phyloP scores from a whole-genome alignment of 2,797 vertebrate species.

The Halcyon smyrnensis region DNA sequence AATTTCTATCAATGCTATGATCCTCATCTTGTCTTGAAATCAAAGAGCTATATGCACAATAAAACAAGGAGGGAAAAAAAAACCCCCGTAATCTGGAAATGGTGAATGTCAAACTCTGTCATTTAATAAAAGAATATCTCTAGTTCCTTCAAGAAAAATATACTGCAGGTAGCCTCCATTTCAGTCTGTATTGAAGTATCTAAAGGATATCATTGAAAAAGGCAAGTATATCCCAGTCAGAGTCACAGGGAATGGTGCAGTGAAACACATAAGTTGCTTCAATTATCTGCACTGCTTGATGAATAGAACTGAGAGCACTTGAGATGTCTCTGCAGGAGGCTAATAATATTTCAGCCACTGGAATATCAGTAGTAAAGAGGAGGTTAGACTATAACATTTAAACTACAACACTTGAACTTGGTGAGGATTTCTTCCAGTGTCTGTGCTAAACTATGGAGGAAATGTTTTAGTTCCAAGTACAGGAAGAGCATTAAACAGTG shows the following conservation, averaged over 20 bases:
- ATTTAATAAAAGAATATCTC: background rate
- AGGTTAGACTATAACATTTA: background rate
- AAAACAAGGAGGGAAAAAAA: background rate
- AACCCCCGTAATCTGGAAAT: background rate
- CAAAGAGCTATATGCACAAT: background rate
- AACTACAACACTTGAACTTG: background rate
- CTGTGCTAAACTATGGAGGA: background rate
- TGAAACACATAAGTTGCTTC: background rate
- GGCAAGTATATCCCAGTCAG: background rate
- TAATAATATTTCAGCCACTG: conserved; percentile 56
- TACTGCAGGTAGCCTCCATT: background rate
- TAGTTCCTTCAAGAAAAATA: background rate
- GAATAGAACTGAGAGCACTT: conserved; percentile 23
- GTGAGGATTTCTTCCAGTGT: background rate
- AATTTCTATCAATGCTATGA: background rate
- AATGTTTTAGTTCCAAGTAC: background rate
- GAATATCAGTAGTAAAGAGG: background rate
- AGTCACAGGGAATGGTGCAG: background rate
- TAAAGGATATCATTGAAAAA: background rate
- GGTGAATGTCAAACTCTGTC: background rate
- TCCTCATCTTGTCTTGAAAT: background rate
- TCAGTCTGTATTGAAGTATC: background rate
- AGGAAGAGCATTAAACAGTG: background rate
- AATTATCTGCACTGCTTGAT: conserved; percentile 40
- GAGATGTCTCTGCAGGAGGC: conserved; percentile 27